Base-by-base conservation (phyloP, 2,888 invertebrate species). In the Salpingus planirostris region DNA sequence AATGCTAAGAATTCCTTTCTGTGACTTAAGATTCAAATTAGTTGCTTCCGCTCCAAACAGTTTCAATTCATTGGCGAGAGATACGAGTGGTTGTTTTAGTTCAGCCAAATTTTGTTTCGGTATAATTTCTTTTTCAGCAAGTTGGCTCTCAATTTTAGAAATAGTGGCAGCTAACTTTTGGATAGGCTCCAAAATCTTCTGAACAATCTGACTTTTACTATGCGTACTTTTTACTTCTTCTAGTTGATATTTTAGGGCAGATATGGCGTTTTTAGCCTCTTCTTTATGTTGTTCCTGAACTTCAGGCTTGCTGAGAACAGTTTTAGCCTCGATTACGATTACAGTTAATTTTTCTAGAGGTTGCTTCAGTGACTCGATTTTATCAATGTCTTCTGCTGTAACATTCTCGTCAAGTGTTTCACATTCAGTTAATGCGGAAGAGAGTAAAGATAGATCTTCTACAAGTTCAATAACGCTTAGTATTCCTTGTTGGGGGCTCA, bases 301-400 rank as follows among this genome's bases (percentile, higher is more conserved):
- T 29, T 46, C 36, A 25, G 44, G 38, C 29, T 40, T 44, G 7
- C 34, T 27, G 1, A 38, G 4, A 13, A 24, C 11, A 25, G 38
- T 31, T 13, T 41, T 40, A 4, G 29, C 30, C 10, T 46, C 28
- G 11, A 31, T 33, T 18, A 54, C 24, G 6, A 46, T 29, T 15
- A 34, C 27, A 4, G 36, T 34, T 12, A 55, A 24, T 26, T 44
- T 42, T 28, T 50, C 29, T 12, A 53, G 26, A 11, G 50, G 47
- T 31, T 43, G 40, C 15, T 32, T 38, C 24, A 52, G 24, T 7
- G 29, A n/a, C 11, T 10, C 18, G 10, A 35, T 21, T 29, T 36
- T 15, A 11, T 31, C 13, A 12, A 10, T 8, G 3, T 8, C 15
- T 24, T 30, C 30, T 2, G 6, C 10, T 11, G 18, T 7, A 7